phyloP scores from a whole-genome alignment of 1,140 invertebrate species.

The Hormaphis cornu region DNA sequence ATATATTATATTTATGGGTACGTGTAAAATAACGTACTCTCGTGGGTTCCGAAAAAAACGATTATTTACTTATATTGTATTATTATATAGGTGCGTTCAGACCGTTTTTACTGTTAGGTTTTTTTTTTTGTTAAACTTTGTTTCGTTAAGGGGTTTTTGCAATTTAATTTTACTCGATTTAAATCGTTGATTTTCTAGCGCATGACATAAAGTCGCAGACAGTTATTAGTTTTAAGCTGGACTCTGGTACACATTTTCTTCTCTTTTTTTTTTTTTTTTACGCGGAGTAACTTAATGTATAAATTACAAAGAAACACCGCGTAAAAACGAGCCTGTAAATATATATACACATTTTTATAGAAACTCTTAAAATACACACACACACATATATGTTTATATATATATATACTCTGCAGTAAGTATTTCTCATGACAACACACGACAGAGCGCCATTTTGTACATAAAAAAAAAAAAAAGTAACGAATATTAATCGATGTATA shows the following conservation, averaged over 20 bases:
- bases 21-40: not conserved
- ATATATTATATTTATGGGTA: too few species aligned
- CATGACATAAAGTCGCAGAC: too few species aligned
- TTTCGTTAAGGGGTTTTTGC: constrained; percentile 21
- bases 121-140: not conserved
- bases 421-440: constrained; percentile 1
- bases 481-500: too few species aligned
- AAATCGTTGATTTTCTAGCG: not conserved
- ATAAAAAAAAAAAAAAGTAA: constrained; percentile 4
- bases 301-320: not conserved
- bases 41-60: not conserved
- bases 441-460: constrained; percentile 9
- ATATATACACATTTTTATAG: not conserved
- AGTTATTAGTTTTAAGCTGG: too few species aligned
- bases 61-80: not conserved
- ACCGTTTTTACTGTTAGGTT: not conserved
- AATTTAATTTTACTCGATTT: constrained; percentile 3
- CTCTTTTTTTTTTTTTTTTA: too few species aligned
- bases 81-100: not conserved
- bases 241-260: too few species aligned
- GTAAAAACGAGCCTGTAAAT: constrained; percentile 1
- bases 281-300: too few species aligned
- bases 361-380: not conserved
- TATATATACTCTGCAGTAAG: not conserved
- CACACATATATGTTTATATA: too few species aligned